These are phyloP conservation scores for Drosophila koepferae DNA, from an alignment of 2,888 invertebrate genomes.

Conservation along the genomic window DNA sequence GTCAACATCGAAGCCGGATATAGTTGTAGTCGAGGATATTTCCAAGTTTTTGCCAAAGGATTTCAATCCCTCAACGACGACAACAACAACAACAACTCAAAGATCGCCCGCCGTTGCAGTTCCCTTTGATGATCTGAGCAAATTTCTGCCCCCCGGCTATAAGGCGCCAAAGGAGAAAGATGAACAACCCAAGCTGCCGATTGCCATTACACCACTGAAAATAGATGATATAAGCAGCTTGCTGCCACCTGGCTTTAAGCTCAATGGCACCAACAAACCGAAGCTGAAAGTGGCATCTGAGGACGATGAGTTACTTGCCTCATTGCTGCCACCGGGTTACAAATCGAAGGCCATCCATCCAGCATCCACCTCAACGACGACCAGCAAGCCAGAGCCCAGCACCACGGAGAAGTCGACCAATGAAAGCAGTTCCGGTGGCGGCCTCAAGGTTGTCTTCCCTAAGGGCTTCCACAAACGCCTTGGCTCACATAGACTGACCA, in stretches of 20 bases:
- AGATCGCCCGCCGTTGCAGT: conserved; percentile 82
- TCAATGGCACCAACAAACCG: conserved; percentile 72
- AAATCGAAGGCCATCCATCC: conserved; percentile 83
- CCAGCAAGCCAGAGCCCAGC: conserved; percentile 48
- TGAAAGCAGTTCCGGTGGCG: conserved; percentile 78
- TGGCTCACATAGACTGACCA: conserved; percentile 86
- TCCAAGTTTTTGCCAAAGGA: conserved; percentile 88
- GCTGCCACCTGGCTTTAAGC: conserved; percentile 87
- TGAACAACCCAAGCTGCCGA: conserved; percentile 39
- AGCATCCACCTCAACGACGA: conserved; percentile 53
- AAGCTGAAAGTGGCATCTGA: conserved; percentile 34
- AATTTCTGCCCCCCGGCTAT: conserved; percentile 89
- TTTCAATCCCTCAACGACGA: conserved; percentile 74
- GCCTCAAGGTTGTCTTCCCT: conserved; percentile 91
- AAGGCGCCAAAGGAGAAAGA: conserved; percentile 83
- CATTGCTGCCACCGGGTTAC: conserved; percentile 87
- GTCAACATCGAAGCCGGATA: conserved; percentile 82
- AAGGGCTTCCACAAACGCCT: conserved; percentile 87
- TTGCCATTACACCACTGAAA: conserved; percentile 75
- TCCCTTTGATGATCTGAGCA: conserved; percentile 86
- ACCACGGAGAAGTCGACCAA: conserved; percentile 41
- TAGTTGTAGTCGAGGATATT: conserved; percentile 87
- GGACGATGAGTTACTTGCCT: conserved; percentile 75
- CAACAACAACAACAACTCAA: conserved; percentile 64
- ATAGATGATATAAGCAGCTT: conserved; percentile 88